phyloP scores from a whole-genome alignment of 2,797 vertebrate genomes.

The Argentina silus region DNA sequence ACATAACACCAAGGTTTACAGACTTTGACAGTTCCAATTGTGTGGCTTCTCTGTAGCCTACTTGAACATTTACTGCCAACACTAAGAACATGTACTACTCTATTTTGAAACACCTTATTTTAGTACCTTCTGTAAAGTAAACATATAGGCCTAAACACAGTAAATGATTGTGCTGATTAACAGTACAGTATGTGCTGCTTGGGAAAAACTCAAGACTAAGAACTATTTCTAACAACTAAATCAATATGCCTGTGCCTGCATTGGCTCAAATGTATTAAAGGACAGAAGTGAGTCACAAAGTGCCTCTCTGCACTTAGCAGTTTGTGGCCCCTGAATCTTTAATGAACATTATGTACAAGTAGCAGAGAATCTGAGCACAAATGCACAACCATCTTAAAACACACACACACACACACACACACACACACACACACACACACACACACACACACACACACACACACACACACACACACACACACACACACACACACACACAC shows the following conservation, averaged over 20 bases:
- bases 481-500: neutral
- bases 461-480: neutral
- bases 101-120: neutral
- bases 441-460: neutral
- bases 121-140: neutral
- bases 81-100: too few relatives aligned
- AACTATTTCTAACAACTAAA: slow-evolving; percentile 9
- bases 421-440: neutral
- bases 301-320: slow-evolving; percentile 59
- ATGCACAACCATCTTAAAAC: slow-evolving; percentile 20
- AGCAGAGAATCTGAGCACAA: slow-evolving; percentile 27
- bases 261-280: slow-evolving; percentile 38
- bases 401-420: neutral
- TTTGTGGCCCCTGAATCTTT: slow-evolving; percentile 68
- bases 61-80: too few relatives aligned
- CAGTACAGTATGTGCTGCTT: slow-evolving; percentile 8
- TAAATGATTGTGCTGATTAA: neutral
- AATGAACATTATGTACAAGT: slow-evolving; percentile 52
- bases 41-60: too few relatives aligned
- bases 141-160: neutral
- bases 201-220: neutral
- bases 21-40: too few relatives aligned
- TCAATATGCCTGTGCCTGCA: neutral
- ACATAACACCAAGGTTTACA: too few relatives aligned
- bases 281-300: slow-evolving; percentile 54